Conservation (phyloP, 2,888 invertebrate species). For the Conomelus anceps region DNA sequence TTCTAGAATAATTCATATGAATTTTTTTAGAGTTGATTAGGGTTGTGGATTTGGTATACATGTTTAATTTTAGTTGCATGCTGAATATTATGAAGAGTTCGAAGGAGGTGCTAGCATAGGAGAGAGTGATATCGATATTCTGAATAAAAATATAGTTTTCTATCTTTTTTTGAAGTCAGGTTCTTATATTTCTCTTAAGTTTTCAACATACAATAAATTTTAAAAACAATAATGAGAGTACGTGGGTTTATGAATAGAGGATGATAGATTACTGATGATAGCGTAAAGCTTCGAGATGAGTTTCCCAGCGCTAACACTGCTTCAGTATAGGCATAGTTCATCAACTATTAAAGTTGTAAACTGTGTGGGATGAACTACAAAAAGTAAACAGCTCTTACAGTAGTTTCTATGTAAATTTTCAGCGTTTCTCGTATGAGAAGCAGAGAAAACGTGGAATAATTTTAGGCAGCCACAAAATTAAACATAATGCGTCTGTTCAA, state of each 20-base stretch:
- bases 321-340: not conserved
- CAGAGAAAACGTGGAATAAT: not conserved
- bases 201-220: too few relatives aligned
- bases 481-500: not conserved
- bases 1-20: too few relatives aligned
- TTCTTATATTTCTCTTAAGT: too few relatives aligned
- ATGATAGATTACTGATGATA: not conserved
- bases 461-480: not conserved
- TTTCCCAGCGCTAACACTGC: too few relatives aligned
- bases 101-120: too few relatives aligned
- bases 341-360: not conserved
- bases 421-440: not conserved
- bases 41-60: too few relatives aligned
- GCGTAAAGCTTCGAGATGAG: not conserved
- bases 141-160: too few relatives aligned
- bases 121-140: too few relatives aligned
- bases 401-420: not conserved
- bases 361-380: not conserved
- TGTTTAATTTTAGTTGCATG: too few relatives aligned
- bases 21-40: too few relatives aligned
- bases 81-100: too few relatives aligned
- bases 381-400: not conserved
- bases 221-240: not conserved
- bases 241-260: not conserved
- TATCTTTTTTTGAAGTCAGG: too few relatives aligned